Conservation (phyloP, 2,888 invertebrate genomes). For the Ernsta delagoae region DNA sequence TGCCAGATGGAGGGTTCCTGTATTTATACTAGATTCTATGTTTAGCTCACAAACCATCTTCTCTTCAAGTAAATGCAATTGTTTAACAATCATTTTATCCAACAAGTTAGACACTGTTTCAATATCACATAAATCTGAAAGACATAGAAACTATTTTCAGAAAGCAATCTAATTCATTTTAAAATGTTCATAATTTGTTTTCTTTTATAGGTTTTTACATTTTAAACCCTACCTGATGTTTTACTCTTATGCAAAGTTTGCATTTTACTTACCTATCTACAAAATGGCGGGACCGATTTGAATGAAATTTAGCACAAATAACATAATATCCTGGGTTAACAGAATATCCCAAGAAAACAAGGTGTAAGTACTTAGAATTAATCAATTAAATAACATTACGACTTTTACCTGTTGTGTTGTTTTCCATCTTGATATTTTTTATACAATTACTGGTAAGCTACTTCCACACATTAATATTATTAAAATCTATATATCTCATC, state of each 20-base stretch:
- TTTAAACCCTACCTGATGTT: not conserved
- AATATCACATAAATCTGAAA: constrained; percentile 43
- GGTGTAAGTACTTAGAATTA: no score
- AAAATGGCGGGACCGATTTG: no score
- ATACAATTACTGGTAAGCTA: no score
- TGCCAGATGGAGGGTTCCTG: constrained; percentile 90
- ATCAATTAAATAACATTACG: no score
- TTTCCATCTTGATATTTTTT: no score
- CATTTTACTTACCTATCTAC: no score
- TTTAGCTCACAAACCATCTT: constrained; percentile 88
- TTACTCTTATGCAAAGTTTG: no score
- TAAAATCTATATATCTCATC: no score
- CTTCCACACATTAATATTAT: no score
- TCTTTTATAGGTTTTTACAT: not conserved
- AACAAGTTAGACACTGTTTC: constrained; percentile 84
- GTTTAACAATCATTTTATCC: constrained; percentile 88
- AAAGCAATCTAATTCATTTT: not conserved
- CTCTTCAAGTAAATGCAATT: constrained; percentile 90
- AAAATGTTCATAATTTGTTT: not conserved
- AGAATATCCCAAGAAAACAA: no score
- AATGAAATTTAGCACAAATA: no score
- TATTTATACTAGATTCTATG: constrained; percentile 88
- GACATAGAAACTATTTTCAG: not conserved
- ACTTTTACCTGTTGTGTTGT: no score
- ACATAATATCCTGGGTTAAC: not conserved